These are phyloP conservation scores for Hystrix brachyura DNA, from an alignment of 2,113 vertebrate genomes.

Conservation along the genomic window DNA sequence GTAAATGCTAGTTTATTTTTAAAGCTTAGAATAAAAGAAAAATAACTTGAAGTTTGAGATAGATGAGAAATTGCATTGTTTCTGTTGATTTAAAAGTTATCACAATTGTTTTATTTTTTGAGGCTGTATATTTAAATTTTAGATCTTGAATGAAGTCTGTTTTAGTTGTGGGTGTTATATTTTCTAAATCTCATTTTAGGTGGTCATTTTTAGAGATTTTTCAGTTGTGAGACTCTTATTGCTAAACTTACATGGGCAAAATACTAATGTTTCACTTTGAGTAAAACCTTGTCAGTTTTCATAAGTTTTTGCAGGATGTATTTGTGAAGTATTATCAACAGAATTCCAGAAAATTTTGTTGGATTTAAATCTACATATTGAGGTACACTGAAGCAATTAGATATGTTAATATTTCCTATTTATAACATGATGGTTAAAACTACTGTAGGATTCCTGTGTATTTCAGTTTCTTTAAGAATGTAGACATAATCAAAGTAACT, in stretches of 20 bases:
- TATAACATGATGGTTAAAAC: background rate
- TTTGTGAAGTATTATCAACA: constrained; percentile 23
- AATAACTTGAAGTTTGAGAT: background rate
- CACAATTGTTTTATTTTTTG: constrained; percentile 35
- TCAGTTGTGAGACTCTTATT: background rate
- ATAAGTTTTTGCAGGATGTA: constrained; percentile 19
- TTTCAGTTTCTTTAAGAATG: background rate
- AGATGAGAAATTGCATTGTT: constrained; percentile 39
- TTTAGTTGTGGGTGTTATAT: constrained; percentile 28
- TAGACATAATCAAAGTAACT: background rate
- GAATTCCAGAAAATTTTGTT: constrained; percentile 50
- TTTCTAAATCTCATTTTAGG: constrained; percentile 20
- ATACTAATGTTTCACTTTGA: constrained; percentile 57
- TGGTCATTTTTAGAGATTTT: constrained; percentile 13
- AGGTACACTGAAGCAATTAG: background rate
- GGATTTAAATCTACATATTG: constrained; percentile 5
- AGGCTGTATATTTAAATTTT: constrained; percentile 40
- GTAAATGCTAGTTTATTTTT: constrained; percentile 55
- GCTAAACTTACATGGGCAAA: constrained; percentile 12
- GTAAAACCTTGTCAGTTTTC: constrained; percentile 49
- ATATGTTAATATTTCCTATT: background rate
- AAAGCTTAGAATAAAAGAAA: constrained; percentile 53
- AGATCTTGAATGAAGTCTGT: constrained; percentile 17
- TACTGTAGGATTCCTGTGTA: background rate
- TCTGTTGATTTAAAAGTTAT: constrained; percentile 1